A percentile compares a stretch with the other conserved stretches of the same genome.
These are phyloP conservation scores for Cactoblastis cactorum DNA, from an alignment of 2,888 invertebrate species.

Conservation along the genomic window DNA sequence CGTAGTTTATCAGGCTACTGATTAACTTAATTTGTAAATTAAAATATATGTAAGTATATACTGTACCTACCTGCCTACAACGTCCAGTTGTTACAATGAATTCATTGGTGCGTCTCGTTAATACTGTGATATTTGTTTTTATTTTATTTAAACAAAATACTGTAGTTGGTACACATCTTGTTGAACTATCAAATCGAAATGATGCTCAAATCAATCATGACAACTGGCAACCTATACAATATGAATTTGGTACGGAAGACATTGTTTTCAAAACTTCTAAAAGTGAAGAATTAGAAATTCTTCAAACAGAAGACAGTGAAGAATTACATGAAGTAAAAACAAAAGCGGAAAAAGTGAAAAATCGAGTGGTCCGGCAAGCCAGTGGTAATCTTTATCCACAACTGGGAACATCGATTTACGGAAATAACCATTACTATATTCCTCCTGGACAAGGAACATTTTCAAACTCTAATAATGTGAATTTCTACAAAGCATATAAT, in stretches of 20 bases:
- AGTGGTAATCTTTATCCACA: not conserved
- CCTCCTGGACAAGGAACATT: not conserved
- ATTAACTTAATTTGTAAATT: constrained; percentile 10
- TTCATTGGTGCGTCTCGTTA: constrained; percentile 4
- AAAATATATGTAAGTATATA: not conserved
- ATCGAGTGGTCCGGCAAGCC: not conserved
- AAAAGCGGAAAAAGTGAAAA: not conserved
- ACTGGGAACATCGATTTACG: not conserved
- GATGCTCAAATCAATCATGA: not conserved
- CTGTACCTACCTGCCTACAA: not conserved
- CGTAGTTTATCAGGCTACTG: constrained; percentile 10
- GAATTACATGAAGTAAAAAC: not conserved
- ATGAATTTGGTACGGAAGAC: not conserved
- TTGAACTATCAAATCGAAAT: not conserved
- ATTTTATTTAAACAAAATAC: not conserved
- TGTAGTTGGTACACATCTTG: not conserved
- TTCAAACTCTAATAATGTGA: not conserved
- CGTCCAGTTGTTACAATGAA: constrained; percentile 10
- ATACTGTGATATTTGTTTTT: not conserved
- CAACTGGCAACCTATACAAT: constrained; percentile 2
- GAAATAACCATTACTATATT: not conserved
- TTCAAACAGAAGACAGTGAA: not conserved
- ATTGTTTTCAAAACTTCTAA: not conserved
- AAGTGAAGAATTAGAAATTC: not conserved
- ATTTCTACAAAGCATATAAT: not conserved